phyloP scores from a whole-genome alignment of 2,113 vertebrate species.

The Sminthopsis crassicaudata region DNA sequence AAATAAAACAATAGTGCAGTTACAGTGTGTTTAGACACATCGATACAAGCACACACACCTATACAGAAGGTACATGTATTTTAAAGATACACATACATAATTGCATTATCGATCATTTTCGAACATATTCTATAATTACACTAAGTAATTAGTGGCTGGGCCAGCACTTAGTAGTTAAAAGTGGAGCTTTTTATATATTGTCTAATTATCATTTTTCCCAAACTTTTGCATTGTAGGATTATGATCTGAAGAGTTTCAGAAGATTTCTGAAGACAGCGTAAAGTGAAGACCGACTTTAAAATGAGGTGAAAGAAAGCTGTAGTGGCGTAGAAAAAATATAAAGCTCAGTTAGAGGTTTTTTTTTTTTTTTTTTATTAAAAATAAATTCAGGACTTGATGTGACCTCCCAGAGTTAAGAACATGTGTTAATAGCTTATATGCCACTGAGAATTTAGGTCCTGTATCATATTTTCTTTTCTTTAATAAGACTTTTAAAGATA shows the following conservation, averaged over 20 bases:
- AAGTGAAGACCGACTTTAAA: conserved; percentile 95
- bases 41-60: conserved; percentile 42
- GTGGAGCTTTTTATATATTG: conserved; percentile 76
- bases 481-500: conserved; percentile 87
- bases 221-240: conserved; percentile 88
- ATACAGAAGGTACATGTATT: conserved; percentile 62
- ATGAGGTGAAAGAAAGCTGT: conserved; percentile 99
- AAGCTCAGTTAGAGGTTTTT: conserved; percentile 86
- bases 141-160: conserved; percentile 83
- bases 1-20: conserved; percentile 38
- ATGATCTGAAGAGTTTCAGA: conserved; percentile 88
- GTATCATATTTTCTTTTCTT: conserved; percentile 83
- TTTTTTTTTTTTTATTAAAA: conserved; percentile 78
- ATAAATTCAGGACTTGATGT: conserved; percentile 87
- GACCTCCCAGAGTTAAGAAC: conserved; percentile 86
- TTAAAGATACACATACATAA: conserved; percentile 64
- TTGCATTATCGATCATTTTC: conserved; percentile 38
- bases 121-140: conserved; percentile 56
- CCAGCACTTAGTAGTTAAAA: conserved; percentile 78
- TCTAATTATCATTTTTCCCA: conserved; percentile 86
- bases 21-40: conserved; percentile 43
- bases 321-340: conserved; percentile 94
- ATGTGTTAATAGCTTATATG: conserved; percentile 85
- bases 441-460: conserved; percentile 88
- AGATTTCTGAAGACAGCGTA: conserved; percentile 89